Evolutionary conservation across 2,888 invertebrate species (phyloP).

Genomic region (Mimumesa dahlbomi): DNA sequence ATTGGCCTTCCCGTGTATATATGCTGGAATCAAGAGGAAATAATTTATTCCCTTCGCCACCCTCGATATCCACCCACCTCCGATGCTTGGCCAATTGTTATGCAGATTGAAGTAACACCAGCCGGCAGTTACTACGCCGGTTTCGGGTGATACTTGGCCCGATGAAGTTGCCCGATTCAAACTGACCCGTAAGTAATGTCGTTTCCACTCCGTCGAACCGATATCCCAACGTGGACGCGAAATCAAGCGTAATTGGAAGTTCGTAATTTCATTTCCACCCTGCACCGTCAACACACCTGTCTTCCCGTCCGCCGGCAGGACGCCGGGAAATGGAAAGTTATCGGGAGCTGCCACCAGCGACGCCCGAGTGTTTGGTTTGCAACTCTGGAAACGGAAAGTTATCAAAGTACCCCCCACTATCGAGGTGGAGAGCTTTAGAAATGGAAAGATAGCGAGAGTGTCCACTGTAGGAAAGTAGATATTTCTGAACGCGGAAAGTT

Average conservation of each 20-base stretch:
- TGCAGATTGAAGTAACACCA: slow-evolving; percentile 69
- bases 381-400: too few relatives aligned
- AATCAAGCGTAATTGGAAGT: neutral
- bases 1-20: slow-evolving; percentile 23
- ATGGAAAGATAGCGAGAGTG: too few relatives aligned
- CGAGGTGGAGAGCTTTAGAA: too few relatives aligned
- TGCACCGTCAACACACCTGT: neutral
- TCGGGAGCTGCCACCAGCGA: too few relatives aligned
- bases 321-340: neutral
- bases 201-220: slow-evolving; percentile 28
- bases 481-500: too few relatives aligned
- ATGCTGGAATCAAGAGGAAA: slow-evolving; percentile 46
- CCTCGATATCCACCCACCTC: slow-evolving; percentile 12
- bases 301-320: neutral
- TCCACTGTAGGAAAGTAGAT: too few relatives aligned
- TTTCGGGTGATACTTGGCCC: slow-evolving; percentile 56
- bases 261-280: neutral
- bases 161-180: slow-evolving; percentile 47
- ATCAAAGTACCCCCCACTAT: too few relatives aligned
- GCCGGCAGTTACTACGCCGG: slow-evolving; percentile 50
- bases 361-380: too few relatives aligned
- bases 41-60: slow-evolving; percentile 51
- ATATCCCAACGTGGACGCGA: too few relatives aligned
- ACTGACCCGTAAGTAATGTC: slow-evolving; percentile 51
- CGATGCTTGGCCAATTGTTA: slow-evolving; percentile 61